Evolutionary conservation across 2,797 vertebrate species (phyloP).

Genomic region (Adelosebastes latens): DNA sequence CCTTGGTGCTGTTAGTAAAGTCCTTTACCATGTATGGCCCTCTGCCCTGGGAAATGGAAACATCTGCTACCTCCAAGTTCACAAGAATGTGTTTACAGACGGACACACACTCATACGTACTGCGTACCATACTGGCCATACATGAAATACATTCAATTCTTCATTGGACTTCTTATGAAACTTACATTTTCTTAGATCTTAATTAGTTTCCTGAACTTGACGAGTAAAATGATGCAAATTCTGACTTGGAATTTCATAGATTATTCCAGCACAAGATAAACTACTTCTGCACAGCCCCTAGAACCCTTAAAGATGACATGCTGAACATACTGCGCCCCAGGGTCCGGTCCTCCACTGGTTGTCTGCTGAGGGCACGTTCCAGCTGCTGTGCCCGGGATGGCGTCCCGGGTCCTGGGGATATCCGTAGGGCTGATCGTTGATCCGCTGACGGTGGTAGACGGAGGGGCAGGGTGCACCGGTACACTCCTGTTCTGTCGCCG

Average conservation of each 20-base stretch:
- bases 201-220: background rate
- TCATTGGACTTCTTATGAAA: background rate
- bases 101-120: background rate
- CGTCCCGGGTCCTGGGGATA: conserved; percentile 82
- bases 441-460: conserved; percentile 77
- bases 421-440: conserved; percentile 83
- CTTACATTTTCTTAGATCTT: background rate
- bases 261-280: background rate
- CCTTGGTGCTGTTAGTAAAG: conserved; percentile 18
- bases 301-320: conserved; percentile 23
- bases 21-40: conserved; percentile 49
- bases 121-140: background rate
- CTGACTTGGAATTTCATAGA: background rate
- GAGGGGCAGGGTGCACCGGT: conserved; percentile 83
- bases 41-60: conserved; percentile 39
- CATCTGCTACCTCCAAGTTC: conserved; percentile 39
- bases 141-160: background rate
- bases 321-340: conserved; percentile 94
- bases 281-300: background rate
- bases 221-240: background rate
- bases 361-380: conserved; percentile 83
- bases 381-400: conserved; percentile 84
- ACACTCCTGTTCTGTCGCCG: conserved; percentile 87
- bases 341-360: conserved; percentile 98
- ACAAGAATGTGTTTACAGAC: conserved; percentile 42